Conservation (phyloP, 1,140 invertebrate genomes). For the Sesamia nonagrioides region DNA sequence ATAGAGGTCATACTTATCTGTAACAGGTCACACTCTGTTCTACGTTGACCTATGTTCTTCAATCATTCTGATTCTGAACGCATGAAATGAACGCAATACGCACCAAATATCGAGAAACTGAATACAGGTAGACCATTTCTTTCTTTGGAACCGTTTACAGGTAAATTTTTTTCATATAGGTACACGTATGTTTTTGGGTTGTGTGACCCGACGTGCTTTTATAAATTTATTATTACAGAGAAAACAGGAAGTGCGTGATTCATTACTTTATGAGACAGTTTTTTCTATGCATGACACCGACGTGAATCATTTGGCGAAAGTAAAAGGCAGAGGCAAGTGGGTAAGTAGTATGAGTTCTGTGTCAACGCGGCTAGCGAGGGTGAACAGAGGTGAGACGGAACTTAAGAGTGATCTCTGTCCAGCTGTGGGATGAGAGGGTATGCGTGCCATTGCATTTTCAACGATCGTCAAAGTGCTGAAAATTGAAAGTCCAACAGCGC, state of each 20-base stretch:
- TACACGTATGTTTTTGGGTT: background rate
- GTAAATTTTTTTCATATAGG: no score
- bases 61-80: no score
- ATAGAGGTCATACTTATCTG: no score
- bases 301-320: constrained; percentile 32
- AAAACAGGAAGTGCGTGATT: constrained; percentile 9
- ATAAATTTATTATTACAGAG: background rate
- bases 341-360: background rate
- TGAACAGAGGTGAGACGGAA: background rate
- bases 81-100: no score
- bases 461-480: no score
- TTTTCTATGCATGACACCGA: background rate
- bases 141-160: no score
- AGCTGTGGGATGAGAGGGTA: background rate
- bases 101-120: no score
- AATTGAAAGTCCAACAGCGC: no score
- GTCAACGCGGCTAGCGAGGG: background rate
- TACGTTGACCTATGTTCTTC: no score
- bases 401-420: background rate
- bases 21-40: no score
- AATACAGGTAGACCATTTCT: background rate
- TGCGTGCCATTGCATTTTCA: no score
- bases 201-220: background rate
- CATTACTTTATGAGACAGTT: constrained; percentile 1
- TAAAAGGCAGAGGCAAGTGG: background rate